phyloP scores from a whole-genome alignment of 2,797 vertebrate species.

The Propithecus perrieri region DNA sequence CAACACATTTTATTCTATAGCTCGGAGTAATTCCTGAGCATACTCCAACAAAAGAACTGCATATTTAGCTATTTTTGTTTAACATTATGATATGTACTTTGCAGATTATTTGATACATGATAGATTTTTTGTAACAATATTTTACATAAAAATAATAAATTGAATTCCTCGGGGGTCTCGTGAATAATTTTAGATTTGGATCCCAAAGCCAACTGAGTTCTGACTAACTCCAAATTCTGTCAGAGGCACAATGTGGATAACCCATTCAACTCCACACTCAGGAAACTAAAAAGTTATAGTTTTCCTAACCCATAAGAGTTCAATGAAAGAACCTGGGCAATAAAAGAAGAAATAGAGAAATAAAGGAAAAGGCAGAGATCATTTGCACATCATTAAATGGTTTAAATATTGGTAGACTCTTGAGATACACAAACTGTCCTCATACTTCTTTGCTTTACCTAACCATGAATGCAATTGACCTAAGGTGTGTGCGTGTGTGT shows the following conservation, averaged over 20 bases:
- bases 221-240: background rate
- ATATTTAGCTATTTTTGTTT: constrained; percentile 27
- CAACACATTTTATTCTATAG: background rate
- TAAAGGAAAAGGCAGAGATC: background rate
- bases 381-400: background rate
- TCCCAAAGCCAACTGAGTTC: background rate
- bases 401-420: background rate
- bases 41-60: background rate
- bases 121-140: background rate
- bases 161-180: background rate
- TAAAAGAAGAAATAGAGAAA: background rate
- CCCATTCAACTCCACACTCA: background rate
- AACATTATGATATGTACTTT: background rate
- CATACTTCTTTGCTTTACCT: background rate
- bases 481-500: too few relatives aligned
- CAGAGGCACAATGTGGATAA: background rate
- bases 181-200: background rate
- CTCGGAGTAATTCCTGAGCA: background rate
- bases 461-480: background rate
- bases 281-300: background rate
- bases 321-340: background rate
- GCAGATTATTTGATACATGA: background rate
- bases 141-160: background rate
- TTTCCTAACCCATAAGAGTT: background rate
- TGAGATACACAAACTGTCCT: background rate